Evolutionary conservation across 2,888 invertebrate species (phyloP).

Genomic region (Tanytarsus gracilentus): DNA sequence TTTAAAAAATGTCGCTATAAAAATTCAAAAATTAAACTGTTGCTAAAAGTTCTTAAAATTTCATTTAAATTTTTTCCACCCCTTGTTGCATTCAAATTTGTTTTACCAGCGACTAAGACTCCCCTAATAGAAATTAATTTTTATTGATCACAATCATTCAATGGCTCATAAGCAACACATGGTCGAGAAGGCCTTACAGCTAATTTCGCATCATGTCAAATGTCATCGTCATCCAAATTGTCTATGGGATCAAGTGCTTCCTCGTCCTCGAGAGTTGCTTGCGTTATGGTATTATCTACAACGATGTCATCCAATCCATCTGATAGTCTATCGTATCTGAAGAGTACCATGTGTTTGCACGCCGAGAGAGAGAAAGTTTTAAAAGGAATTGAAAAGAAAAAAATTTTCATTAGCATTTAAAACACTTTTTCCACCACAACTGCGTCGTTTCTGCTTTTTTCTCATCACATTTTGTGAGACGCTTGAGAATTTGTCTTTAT

Average conservation of each 20-base stretch:
- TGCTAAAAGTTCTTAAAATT: too few species aligned
- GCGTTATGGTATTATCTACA: constrained; percentile 34
- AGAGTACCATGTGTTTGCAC: background rate
- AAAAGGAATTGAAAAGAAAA: constrained; percentile 19
- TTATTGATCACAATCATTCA: constrained; percentile 22
- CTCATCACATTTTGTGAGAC: background rate
- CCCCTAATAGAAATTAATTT: background rate
- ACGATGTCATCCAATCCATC: constrained; percentile 39
- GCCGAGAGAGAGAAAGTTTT: constrained; percentile 30
- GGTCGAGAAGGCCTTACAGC: too few species aligned
- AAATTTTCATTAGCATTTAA: constrained; percentile 20
- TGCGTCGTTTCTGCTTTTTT: background rate
- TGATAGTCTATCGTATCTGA: constrained; percentile 36
- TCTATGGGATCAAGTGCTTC: constrained; percentile 36
- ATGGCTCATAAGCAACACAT: constrained; percentile 24
- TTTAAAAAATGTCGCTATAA: too few species aligned
- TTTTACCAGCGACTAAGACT: background rate
- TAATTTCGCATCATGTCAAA: constrained; percentile 25
- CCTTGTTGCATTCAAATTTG: too few species aligned
- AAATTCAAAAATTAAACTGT: too few species aligned
- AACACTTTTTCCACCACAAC: too few species aligned
- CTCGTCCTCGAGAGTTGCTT: constrained; percentile 37
- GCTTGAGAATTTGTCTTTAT: background rate
- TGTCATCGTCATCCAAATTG: constrained; percentile 16
- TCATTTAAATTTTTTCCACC: too few species aligned